phyloP scores from a whole-genome alignment of 1,140 invertebrate species.

The Heterodera schachtii region DNA sequence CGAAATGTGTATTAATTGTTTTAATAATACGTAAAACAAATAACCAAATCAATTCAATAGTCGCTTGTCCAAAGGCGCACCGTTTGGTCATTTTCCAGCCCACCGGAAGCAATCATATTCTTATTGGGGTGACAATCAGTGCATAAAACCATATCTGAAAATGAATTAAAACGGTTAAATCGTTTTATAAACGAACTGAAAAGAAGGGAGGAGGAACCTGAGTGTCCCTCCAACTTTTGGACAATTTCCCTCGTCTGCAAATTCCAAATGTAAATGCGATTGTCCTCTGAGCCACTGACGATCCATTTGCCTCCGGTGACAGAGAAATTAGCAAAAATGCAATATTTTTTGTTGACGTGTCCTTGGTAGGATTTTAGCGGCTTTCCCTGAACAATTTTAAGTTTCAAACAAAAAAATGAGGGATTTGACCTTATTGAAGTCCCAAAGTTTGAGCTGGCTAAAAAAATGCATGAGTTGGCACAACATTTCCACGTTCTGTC shows the following conservation, averaged over 20 bases:
- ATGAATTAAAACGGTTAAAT: constrained; percentile 45
- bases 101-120: constrained; percentile 98
- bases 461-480: constrained; percentile 45
- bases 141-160: constrained; percentile 88
- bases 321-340: constrained; percentile 99
- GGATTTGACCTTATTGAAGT: constrained; percentile 80
- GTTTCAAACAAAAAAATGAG: not conserved
- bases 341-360: constrained; percentile 99
- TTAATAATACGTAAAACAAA: not conserved
- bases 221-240: constrained; percentile 92
- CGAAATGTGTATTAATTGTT: too few species aligned
- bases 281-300: constrained; percentile 98
- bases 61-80: constrained; percentile 99
- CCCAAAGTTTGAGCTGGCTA: constrained; percentile 93
- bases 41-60: constrained; percentile 38
- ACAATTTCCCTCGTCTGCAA: constrained; percentile 98
- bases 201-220: constrained; percentile 70
- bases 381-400: constrained; percentile 67
- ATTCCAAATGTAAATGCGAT: constrained; percentile 99
- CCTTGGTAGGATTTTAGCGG: constrained; percentile 96
- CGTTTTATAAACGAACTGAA: not conserved
- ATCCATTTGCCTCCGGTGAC: constrained; percentile 99
- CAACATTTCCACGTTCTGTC: constrained; percentile 36
- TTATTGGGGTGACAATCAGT: constrained; percentile 97
- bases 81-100: constrained; percentile 96